Conservation (phyloP, 2,113 vertebrate genomes). For the Eulemur macaco region DNA sequence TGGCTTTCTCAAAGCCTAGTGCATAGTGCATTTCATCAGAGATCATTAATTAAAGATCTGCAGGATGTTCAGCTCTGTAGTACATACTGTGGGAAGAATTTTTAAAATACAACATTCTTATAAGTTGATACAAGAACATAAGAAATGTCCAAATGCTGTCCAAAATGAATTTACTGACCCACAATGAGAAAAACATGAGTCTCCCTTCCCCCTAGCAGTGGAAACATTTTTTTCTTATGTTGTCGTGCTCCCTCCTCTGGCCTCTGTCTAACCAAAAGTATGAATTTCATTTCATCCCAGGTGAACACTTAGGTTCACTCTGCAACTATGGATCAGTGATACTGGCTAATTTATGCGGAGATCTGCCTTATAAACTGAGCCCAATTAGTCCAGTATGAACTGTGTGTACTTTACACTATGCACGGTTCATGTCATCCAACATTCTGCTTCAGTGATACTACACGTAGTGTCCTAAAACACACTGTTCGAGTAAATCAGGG, state of each 20-base stretch:
- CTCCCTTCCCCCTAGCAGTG: background rate
- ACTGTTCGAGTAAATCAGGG: background rate
- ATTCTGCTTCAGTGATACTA: background rate
- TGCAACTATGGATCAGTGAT: background rate
- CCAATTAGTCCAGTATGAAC: background rate
- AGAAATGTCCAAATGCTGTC: constrained; percentile 22
- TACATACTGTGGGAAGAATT: background rate
- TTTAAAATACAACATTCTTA: background rate
- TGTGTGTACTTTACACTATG: background rate
- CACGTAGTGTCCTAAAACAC: background rate
- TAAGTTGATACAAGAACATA: background rate
- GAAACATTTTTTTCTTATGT: background rate
- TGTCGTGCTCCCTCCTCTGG: background rate
- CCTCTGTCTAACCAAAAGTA: background rate
- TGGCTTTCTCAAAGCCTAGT: background rate
- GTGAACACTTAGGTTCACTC: background rate
- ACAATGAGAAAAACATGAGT: background rate
- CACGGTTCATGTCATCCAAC: background rate
- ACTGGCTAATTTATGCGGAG: background rate
- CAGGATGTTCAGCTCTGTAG: background rate
- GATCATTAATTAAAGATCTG: constrained; percentile 18
- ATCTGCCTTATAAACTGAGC: background rate
- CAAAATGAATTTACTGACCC: background rate
- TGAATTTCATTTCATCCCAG: background rate
- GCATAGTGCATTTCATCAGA: background rate